Evolutionary conservation across 23 tunicate species (phyloP).

Genomic region (Aplidium turbinatum): DNA sequence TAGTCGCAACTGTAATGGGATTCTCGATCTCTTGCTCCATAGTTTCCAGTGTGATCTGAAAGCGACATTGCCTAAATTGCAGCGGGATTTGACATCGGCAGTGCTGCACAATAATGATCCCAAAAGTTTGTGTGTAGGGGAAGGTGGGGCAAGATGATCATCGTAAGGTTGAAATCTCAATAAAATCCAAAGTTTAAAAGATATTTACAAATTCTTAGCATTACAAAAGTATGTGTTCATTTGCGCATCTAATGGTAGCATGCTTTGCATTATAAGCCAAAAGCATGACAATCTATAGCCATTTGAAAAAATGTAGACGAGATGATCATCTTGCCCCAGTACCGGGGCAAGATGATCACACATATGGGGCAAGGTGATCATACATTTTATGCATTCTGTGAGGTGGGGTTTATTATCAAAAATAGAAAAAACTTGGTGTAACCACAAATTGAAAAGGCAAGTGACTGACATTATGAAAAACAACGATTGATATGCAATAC

Average conservation of each 20-base stretch:
- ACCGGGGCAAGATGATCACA: conserved; percentile 3
- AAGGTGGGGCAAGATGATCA: conserved; percentile 19
- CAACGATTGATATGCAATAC: too few species aligned
- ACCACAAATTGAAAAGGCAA: neutral
- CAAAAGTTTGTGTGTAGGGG: too few species aligned
- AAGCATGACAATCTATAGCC: neutral
- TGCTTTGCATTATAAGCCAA: neutral
- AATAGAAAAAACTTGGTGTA: neutral
- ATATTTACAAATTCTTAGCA: neutral
- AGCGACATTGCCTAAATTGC: too few species aligned
- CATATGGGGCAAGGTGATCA: neutral
- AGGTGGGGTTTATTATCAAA: too few species aligned
- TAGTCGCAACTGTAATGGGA: too few species aligned
- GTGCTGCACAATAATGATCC: too few species aligned
- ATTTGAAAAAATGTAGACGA: neutral
- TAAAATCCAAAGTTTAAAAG: neutral
- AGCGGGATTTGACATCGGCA: too few species aligned
- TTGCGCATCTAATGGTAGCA: conserved; percentile 3
- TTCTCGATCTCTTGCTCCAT: too few species aligned
- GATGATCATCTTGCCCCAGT: conserved; percentile 6
- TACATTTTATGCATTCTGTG: too few species aligned
- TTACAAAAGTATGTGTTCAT: neutral
- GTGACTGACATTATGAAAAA: too few species aligned
- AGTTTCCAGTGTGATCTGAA: too few species aligned
- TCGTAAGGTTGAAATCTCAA: neutral